Evolutionary conservation across 2,113 vertebrate species (phyloP).

Genomic region (Nansenia antarctica): DNA sequence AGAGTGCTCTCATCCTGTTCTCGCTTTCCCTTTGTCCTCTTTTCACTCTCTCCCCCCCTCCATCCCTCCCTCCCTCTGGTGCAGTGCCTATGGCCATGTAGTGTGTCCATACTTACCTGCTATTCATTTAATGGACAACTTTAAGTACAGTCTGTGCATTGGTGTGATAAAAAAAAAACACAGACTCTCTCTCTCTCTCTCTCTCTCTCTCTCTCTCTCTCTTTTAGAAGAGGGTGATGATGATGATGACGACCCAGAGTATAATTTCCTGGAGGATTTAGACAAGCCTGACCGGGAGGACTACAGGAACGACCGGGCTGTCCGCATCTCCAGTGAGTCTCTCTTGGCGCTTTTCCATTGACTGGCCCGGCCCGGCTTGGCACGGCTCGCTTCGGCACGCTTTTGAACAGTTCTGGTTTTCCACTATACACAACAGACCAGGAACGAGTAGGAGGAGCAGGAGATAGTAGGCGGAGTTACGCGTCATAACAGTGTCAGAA

Average conservation of each 20-base stretch:
- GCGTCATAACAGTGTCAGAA: no score
- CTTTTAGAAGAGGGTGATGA: conserved; percentile 89
- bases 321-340: conserved; percentile 91
- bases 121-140: no score
- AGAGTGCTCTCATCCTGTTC: no score
- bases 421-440: no score
- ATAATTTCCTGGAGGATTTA: conserved; percentile 91
- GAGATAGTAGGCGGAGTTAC: no score
- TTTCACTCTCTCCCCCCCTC: no score
- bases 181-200: background rate
- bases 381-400: no score
- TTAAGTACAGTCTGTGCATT: background rate
- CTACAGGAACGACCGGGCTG: conserved; percentile 92
- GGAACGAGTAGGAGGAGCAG: no score
- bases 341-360: background rate
- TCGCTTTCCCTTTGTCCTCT: no score
- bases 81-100: background rate
- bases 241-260: conserved; percentile 95
- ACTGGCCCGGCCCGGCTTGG: no score
- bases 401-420: no score
- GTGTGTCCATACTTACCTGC: background rate
- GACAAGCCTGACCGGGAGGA: conserved; percentile 94
- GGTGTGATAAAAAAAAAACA: background rate
- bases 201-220: background rate
- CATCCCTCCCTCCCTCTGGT: background rate